phyloP scores from a whole-genome alignment of 1,140 invertebrate genomes.

The Bombus superbus region DNA sequence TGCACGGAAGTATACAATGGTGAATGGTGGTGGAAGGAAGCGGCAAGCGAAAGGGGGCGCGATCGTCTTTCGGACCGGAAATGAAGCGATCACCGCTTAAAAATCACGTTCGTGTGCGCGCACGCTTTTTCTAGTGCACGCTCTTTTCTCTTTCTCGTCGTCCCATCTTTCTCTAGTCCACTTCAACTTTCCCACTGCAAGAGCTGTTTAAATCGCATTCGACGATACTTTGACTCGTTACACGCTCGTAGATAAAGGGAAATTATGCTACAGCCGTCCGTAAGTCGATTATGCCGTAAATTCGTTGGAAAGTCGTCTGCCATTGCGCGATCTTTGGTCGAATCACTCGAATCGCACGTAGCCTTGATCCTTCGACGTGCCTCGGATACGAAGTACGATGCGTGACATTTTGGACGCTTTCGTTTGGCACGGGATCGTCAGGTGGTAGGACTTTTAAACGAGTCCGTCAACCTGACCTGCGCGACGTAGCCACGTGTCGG shows the following conservation, averaged over 20 bases:
- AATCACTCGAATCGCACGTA: background rate
- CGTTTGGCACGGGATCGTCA: constrained; percentile 17
- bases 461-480: constrained; percentile 41
- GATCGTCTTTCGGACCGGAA: constrained; percentile 64
- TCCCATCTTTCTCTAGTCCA: background rate
- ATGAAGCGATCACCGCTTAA: constrained; percentile 55
- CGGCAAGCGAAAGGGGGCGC: constrained; percentile 32
- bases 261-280: background rate
- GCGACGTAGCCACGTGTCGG: constrained; percentile 57
- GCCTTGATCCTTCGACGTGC: constrained; percentile 52
- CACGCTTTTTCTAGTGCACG: background rate
- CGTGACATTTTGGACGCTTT: background rate
- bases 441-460: background rate
- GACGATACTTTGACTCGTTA: background rate
- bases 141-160: background rate
- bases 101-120: constrained; percentile 14
- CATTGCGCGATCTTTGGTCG: background rate
- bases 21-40: constrained; percentile 44
- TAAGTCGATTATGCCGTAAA: background rate
- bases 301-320: background rate
- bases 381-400: constrained; percentile 9
- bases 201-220: background rate
- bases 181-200: constrained; percentile 43
- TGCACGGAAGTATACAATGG: constrained; percentile 57
- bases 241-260: background rate